These are phyloP conservation scores for Arremon aurantiirostris DNA, from an alignment of 2,797 vertebrate species.

Conservation along the genomic window DNA sequence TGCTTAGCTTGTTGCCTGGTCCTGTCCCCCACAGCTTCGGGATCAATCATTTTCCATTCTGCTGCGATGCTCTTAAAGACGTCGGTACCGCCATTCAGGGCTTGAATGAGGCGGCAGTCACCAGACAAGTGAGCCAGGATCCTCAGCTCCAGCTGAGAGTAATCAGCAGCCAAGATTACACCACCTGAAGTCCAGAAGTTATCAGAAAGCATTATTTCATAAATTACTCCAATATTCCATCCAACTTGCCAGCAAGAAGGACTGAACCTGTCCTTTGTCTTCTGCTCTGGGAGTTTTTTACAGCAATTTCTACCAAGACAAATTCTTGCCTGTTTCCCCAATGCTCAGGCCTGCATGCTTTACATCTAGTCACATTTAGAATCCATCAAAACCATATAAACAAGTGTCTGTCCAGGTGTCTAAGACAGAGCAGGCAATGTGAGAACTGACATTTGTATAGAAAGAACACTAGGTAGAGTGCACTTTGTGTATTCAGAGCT, in stretches of 20 bases:
- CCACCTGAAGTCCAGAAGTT: conserved; percentile 78
- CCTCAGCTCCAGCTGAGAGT: conserved; percentile 93
- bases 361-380: not conserved
- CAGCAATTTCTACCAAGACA: not conserved
- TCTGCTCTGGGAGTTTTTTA: not conserved
- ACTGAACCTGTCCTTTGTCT: not conserved
- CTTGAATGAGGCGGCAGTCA: conserved; percentile 85
- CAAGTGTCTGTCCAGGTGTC: not conserved
- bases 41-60: conserved; percentile 91
- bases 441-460: not conserved
- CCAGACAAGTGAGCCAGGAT: conserved; percentile 92
- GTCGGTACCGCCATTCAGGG: conserved; percentile 86
- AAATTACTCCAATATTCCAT: not conserved
- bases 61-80: conserved; percentile 95
- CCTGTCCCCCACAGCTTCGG: conserved; percentile 80
- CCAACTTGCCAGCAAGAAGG: not conserved
- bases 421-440: not conserved
- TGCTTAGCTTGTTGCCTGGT: conserved; percentile 95
- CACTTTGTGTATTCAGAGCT: not conserved
- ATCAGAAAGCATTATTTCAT: not conserved
- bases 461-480: not conserved
- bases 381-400: not conserved
- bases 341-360: not conserved
- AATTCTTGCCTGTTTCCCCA: not conserved
- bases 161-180: conserved; percentile 92